These are phyloP conservation scores for Montipora efflorescens DNA, from an alignment of 64 coral and sea anemone species.

Conservation along the genomic window DNA sequence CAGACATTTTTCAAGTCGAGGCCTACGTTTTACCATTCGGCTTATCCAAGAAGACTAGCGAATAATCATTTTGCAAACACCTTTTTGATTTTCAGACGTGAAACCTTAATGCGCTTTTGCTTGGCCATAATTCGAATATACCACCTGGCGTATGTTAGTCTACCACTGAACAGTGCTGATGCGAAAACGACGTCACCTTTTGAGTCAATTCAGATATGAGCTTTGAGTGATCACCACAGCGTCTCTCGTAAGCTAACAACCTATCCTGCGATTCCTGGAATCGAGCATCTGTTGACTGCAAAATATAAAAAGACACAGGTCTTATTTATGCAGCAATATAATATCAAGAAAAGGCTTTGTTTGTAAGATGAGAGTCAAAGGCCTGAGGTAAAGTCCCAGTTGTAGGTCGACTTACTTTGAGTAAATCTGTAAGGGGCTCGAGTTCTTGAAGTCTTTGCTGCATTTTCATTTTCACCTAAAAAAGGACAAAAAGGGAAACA, in stretches of 20 bases:
- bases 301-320: not conserved
- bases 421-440: constrained; percentile 89
- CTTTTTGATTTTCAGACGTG: too few species aligned
- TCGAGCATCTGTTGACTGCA: constrained; percentile 80
- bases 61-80: too few species aligned
- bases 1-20: too few species aligned
- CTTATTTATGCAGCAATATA: too few species aligned
- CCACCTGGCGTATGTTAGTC: too few species aligned
- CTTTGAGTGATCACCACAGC: constrained; percentile 90
- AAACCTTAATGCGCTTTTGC: too few species aligned
- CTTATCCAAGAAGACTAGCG: too few species aligned
- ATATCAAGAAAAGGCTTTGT: too few species aligned
- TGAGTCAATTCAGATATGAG: constrained; percentile 95
- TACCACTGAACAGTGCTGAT: not conserved
- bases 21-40: too few species aligned
- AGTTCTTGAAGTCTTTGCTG: constrained; percentile 92
- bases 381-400: not conserved
- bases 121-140: too few species aligned
- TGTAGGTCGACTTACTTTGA: constrained; percentile 64
- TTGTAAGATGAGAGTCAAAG: too few species aligned
- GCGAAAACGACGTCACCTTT: constrained; percentile 56
- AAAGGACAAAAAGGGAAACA: not conserved
- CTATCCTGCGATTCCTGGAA: constrained; percentile 94
- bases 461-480: constrained; percentile 85
- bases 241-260: constrained; percentile 89